Percentiles rank a stretch among this genome's conserved stretches.
These are phyloP conservation scores for Spatulosminthurus flaviceps DNA, from an alignment of 2,888 invertebrate species.

Conservation along the genomic window DNA sequence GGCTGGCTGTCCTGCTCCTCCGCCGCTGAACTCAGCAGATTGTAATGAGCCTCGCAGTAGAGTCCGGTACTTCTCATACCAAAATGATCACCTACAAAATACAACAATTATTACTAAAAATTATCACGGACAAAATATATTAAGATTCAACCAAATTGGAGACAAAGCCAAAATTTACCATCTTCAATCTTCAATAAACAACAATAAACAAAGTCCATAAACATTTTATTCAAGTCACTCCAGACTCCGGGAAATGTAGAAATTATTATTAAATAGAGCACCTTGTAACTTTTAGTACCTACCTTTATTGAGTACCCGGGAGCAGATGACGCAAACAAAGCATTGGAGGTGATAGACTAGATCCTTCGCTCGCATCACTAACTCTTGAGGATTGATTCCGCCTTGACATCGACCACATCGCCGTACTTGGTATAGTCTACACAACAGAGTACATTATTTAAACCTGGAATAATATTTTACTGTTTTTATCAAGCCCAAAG, in stretches of 20 bases:
- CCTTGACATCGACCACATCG: conserved; percentile 86
- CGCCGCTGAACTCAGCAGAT: conserved; percentile 68
- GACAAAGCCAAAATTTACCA: no score
- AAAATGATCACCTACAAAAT: conserved; percentile 79
- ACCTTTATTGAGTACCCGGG: conserved; percentile 77
- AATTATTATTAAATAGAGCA: no score
- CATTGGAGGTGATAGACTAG: conserved; percentile 89
- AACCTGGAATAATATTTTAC: no score
- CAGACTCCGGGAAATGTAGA: no score
- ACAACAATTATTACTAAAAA: background rate
- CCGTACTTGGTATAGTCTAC: conserved; percentile 85
- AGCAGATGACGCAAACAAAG: conserved; percentile 88
- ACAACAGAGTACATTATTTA: no score
- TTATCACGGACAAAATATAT: conserved; percentile 66
- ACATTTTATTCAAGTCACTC: no score
- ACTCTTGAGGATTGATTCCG: conserved; percentile 84
- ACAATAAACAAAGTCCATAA: no score
- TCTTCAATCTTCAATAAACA: no score
- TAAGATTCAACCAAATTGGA: background rate
- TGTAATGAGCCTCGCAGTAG: conserved; percentile 76
- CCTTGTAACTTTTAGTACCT: conserved; percentile 24
- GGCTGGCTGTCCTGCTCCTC: conserved; percentile 51
- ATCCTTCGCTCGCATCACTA: conserved; percentile 90
- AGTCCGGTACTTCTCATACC: conserved; percentile 85
- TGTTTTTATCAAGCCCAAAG: no score